Evolutionary conservation across 92 coral and sea anemone genomes (phyloP).

Genomic region (Heteractis magnifica): DNA sequence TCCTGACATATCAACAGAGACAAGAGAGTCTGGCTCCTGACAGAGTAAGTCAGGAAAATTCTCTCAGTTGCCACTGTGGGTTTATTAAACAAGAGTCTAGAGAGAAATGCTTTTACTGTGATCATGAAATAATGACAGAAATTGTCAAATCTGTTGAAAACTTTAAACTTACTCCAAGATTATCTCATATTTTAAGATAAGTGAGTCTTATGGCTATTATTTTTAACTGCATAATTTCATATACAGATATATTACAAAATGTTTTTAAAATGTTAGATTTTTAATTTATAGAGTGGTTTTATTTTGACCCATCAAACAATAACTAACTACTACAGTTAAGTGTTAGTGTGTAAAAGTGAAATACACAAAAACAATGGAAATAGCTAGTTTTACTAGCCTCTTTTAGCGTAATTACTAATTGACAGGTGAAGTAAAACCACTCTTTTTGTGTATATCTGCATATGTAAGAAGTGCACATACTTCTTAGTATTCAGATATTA

Average conservation of each 20-base stretch:
- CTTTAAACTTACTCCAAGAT: constrained; percentile 31
- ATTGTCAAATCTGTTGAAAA: constrained; percentile 40
- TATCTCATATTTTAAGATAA: background rate
- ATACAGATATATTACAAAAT: background rate
- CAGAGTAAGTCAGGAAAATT: constrained; percentile 28
- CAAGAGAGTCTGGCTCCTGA: constrained; percentile 42
- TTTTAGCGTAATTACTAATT: too few species aligned
- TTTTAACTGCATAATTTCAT: too few species aligned
- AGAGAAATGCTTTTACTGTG: constrained; percentile 42
- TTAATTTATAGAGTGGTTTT: too few species aligned
- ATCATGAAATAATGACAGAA: constrained; percentile 46
- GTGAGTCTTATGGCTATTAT: background rate
- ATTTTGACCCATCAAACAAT: too few species aligned
- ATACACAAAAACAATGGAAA: too few species aligned
- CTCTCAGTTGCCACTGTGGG: constrained; percentile 53
- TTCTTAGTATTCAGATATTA: background rate
- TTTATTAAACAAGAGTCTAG: constrained; percentile 15
- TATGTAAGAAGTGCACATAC: too few species aligned
- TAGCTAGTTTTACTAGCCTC: too few species aligned
- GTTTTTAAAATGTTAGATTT: too few species aligned
- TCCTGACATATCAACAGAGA: constrained; percentile 44
- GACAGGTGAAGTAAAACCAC: too few species aligned
- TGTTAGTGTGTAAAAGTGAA: too few species aligned
- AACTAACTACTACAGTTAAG: too few species aligned
- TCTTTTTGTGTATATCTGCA: too few species aligned